Evolutionary conservation across 1,140 invertebrate species (phyloP), one percentile per base, ranked within the genome.

Genomic region (Drosophila navojoa): DNA sequence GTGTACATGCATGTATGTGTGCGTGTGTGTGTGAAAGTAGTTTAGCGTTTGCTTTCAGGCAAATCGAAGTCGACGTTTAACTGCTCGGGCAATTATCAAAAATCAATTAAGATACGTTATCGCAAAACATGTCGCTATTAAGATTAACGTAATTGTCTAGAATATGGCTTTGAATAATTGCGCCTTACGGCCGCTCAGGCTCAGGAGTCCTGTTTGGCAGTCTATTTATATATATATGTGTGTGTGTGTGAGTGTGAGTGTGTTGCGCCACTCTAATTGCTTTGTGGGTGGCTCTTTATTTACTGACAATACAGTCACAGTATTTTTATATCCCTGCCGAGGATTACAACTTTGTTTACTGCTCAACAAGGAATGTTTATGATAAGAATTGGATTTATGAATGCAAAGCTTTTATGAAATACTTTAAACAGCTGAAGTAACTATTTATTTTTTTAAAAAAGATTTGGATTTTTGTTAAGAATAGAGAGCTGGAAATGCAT

Each of bases 21-120:
- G 19, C 2, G 19, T 27, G 15, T 5, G 55, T 44, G 50, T 63
- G 55, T 10, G 29, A 57, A 76, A 54, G 59, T 81, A 73, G 78
- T 68, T 81, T 50, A 59, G 40, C 75, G 42, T 60, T 54, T 53
- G 16, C 53, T 59, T 52, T 44, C 61, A 32, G 59, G 59, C 50
- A 42, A 66, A 72, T 78, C n/a, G 38, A 66, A 81, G 58, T 75
- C 40, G 59, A 64, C 54, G 50, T 76, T 76, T 62, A 81, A 71
- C 73, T 55, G 40, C 7, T 27, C 42, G 7, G 49, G 53, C 55
- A 81, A 89, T 84, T 89, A 89, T 87, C 77, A 73, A 62, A 72
- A 73, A 76, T 77, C 84, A 84, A 89, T 84, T 84, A 84, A 89
- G 84, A 89, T 89, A 89, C 7, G 53, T 84, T 75, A 89, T 89